phyloP scores from a whole-genome alignment of 2,797 vertebrate species.

The Cynopterus sphinx region DNA sequence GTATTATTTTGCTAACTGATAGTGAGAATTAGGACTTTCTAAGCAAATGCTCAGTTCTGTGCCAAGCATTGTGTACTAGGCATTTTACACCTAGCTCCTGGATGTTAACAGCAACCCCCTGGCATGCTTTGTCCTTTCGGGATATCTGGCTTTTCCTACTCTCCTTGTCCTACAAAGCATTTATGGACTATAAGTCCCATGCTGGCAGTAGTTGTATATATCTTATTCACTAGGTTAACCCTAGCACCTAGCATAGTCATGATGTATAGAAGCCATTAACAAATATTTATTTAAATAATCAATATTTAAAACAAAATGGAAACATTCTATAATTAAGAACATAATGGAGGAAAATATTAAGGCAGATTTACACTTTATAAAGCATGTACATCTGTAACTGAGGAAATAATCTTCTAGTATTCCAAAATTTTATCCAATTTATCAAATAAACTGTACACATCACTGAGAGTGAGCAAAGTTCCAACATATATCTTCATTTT shows the following conservation, averaged over 20 bases:
- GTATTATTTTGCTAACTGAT: neutral
- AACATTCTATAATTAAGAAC: neutral
- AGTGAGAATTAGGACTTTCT: no score
- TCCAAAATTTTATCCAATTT: neutral
- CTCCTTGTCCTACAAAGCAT: neutral
- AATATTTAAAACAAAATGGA: neutral
- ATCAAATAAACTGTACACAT: neutral
- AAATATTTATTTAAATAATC: constrained; percentile 20
- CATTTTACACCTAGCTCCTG: no score
- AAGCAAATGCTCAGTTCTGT: no score
- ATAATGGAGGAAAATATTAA: neutral
- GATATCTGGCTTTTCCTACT: neutral
- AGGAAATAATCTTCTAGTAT: constrained; percentile 7
- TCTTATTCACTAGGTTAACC: neutral
- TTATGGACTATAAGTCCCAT: neutral
- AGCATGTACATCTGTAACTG: neutral
- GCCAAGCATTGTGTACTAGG: no score
- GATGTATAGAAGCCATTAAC: neutral
- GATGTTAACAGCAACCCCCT: no score
- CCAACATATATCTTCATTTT: neutral
- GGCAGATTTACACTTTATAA: neutral
- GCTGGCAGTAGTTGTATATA: neutral
- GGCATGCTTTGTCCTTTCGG: neutral
- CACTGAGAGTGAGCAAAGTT: neutral
- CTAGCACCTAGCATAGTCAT: neutral